Conservation (phyloP, 1,140 invertebrate species). For the Apis dorsata region DNA sequence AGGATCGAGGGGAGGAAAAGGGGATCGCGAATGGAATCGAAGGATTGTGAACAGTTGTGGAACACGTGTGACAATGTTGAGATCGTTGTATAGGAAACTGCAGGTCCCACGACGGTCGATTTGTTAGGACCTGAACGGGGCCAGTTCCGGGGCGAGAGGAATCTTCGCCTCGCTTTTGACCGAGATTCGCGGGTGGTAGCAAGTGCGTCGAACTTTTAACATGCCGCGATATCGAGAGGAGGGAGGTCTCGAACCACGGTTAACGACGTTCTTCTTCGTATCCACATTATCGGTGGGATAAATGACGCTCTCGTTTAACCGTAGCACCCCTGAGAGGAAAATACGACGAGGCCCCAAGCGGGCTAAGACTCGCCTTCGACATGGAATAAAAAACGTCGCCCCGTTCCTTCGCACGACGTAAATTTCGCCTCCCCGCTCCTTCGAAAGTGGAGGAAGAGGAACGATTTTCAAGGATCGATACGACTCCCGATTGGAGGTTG, state of each 20-base stretch:
- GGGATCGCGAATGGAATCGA: too few relatives aligned
- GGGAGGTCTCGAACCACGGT: background rate
- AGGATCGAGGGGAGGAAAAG: too few relatives aligned
- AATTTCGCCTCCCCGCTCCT: too few relatives aligned
- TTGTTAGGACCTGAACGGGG: background rate
- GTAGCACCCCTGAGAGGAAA: background rate
- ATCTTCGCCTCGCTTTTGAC: background rate
- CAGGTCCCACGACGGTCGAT: too few relatives aligned
- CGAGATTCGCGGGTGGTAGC: background rate
- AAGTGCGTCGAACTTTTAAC: background rate
- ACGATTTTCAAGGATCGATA: background rate
- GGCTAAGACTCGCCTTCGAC: background rate
- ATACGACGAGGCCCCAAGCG: background rate
- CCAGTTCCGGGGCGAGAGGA: background rate
- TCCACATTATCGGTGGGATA: background rate
- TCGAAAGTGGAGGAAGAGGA: background rate
- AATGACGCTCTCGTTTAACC: background rate
- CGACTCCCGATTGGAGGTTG: background rate
- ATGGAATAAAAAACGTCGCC: background rate
- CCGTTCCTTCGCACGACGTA: background rate
- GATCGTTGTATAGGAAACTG: background rate
- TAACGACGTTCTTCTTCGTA: conserved; percentile 1
- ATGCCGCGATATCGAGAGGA: background rate
- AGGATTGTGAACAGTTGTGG: background rate
- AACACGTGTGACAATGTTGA: conserved; percentile 3